These are phyloP conservation scores for Drosophila auraria DNA, from an alignment of 1,140 invertebrate species.

Conservation along the genomic window DNA sequence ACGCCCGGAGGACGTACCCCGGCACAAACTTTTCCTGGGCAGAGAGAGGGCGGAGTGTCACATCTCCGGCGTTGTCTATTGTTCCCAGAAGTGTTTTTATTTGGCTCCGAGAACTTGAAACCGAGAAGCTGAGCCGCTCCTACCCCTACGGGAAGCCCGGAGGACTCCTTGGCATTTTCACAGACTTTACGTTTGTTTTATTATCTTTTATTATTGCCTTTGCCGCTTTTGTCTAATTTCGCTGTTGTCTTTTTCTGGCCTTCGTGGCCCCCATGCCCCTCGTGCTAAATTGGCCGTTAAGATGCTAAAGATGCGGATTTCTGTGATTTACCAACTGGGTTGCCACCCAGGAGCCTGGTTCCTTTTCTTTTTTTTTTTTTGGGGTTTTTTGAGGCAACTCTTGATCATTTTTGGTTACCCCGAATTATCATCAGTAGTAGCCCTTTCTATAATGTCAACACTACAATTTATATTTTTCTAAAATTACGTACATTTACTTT, in stretches of 20 bases:
- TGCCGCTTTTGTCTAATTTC: slow-evolving; percentile 56
- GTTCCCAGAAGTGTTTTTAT: slow-evolving; percentile 83
- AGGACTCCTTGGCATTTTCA: slow-evolving; percentile 34
- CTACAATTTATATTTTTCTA: too few relatives aligned
- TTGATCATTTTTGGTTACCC: too few relatives aligned
- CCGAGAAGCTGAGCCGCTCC: background rate
- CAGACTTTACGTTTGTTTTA: slow-evolving; percentile 78
- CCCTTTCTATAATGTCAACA: too few relatives aligned
- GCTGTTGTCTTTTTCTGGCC: slow-evolving; percentile 50
- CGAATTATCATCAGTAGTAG: too few relatives aligned
- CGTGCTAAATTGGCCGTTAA: slow-evolving; percentile 82
- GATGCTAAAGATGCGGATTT: slow-evolving; percentile 81
- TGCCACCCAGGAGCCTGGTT: background rate
- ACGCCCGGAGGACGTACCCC: slow-evolving; percentile 35
- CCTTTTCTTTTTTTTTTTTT: too few relatives aligned
- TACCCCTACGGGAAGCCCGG: background rate
- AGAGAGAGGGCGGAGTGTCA: slow-evolving; percentile 23
- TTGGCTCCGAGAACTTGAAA: slow-evolving; percentile 44
- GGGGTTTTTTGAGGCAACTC: too few relatives aligned
- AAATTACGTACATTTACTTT: too few relatives aligned
- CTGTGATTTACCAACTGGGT: slow-evolving; percentile 71
- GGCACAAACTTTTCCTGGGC: slow-evolving; percentile 49
- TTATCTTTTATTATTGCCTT: slow-evolving; percentile 75
- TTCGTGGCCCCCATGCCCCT: slow-evolving; percentile 1
- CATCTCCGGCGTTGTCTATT: slow-evolving; percentile 60